These are phyloP conservation scores for Axea sp. DNA, from an alignment of 2,888 invertebrate species.

Conservation along the genomic window DNA sequence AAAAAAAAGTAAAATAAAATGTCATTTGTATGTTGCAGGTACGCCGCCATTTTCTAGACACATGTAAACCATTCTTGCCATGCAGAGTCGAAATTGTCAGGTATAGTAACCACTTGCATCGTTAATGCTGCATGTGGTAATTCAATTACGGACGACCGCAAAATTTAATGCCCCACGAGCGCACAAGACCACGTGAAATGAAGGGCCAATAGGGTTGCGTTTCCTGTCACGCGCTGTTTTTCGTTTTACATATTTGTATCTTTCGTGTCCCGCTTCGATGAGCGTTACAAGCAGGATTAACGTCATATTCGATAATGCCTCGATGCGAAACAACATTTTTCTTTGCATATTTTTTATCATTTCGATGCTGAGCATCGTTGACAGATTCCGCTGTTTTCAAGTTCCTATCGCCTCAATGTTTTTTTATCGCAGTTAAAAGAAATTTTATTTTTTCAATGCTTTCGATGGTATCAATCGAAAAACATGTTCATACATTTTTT, in stretches of 20 bases:
- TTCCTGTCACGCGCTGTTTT: slow-evolving; percentile 38
- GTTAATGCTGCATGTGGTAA: slow-evolving; percentile 56
- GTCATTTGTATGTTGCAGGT: slow-evolving; percentile 24
- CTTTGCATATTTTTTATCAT: slow-evolving; percentile 20
- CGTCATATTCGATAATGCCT: slow-evolving; percentile 52
- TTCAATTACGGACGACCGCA: slow-evolving; percentile 63
- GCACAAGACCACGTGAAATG: slow-evolving; percentile 21
- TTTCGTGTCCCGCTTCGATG: slow-evolving; percentile 37
- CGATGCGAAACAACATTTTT: slow-evolving; percentile 27
- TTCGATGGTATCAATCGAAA: slow-evolving; percentile 18
- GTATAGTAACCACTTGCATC: slow-evolving; percentile 39
- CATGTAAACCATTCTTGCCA: slow-evolving; percentile 7
- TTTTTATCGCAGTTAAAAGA: slow-evolving; percentile 12
- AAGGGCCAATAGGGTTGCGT: slow-evolving; percentile 25
- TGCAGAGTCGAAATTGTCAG: slow-evolving; percentile 28
- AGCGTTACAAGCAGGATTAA: slow-evolving; percentile 50
- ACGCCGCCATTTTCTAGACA: slow-evolving; percentile 2
- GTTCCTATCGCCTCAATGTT: slow-evolving; percentile 14
- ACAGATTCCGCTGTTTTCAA: slow-evolving; percentile 26
- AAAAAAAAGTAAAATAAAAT: not conserved
- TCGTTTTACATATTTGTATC: slow-evolving; percentile 35
- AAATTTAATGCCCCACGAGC: slow-evolving; percentile 58
- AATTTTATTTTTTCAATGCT: slow-evolving; percentile 1
- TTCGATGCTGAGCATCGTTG: slow-evolving; percentile 7
- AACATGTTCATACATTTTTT: not conserved